phyloP scores from a whole-genome alignment of 1,140 invertebrate genomes.

The Melipona quadrifasciata region DNA sequence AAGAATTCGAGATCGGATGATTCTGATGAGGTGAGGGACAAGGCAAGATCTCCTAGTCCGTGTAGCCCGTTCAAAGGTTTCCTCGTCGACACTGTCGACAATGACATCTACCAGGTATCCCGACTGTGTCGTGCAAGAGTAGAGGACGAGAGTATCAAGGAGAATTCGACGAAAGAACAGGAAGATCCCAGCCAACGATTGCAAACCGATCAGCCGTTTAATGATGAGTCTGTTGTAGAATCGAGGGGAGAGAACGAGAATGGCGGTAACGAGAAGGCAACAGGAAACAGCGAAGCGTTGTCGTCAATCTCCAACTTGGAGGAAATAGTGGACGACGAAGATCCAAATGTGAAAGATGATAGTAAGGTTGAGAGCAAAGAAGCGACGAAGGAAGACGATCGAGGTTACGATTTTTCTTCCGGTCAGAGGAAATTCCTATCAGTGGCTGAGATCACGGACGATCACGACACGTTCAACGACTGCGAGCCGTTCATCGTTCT shows the following conservation, averaged over 20 bases:
- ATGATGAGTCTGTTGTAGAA: background rate
- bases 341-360: background rate
- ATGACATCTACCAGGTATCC: background rate
- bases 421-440: background rate
- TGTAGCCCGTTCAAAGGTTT: constrained; percentile 62
- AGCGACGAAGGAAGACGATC: background rate
- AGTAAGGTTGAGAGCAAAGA: background rate
- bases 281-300: background rate
- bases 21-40: background rate
- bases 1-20: background rate
- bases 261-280: background rate
- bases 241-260: background rate
- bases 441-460: background rate
- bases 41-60: constrained; percentile 34
- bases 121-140: background rate
- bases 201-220: background rate
- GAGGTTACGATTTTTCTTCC: background rate
- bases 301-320: background rate
- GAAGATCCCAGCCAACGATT: background rate
- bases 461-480: background rate
- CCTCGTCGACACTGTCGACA: constrained; percentile 18
- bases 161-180: background rate
- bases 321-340: background rate
- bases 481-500: constrained; percentile 7
- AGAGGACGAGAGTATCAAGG: background rate